Conservation (phyloP, 1,140 invertebrate genomes). For the Drosophila willistoni region DNA sequence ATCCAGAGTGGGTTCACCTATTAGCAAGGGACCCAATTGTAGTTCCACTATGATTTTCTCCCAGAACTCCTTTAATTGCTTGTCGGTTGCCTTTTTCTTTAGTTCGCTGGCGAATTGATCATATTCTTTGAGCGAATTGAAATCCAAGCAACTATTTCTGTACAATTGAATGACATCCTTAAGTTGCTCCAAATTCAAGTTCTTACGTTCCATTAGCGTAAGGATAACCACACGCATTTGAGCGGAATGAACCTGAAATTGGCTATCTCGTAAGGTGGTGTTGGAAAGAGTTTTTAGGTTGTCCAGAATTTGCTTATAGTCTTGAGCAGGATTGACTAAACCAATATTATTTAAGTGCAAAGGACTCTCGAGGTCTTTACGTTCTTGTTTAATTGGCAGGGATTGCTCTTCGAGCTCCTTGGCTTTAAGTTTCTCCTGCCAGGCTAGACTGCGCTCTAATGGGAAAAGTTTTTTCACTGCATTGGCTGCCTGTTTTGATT, state of each 20-base stretch:
- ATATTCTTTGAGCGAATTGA: conserved; percentile 64
- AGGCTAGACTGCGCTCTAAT: conserved; percentile 56
- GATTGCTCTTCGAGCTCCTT: conserved; percentile 43
- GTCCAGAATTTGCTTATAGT: conserved; percentile 56
- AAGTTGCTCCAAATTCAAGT: conserved; percentile 45
- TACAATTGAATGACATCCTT: conserved; percentile 53
- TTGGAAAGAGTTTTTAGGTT: conserved; percentile 44
- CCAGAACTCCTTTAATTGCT: conserved; percentile 58
- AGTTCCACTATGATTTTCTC: conserved; percentile 50
- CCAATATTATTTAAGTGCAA: conserved; percentile 51
- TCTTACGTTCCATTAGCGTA: conserved; percentile 56
- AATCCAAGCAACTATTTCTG: conserved; percentile 58
- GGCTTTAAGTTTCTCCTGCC: conserved; percentile 63
- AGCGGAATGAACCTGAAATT: conserved; percentile 52
- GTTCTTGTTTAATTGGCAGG: conserved; percentile 41
- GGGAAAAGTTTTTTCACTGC: conserved; percentile 68
- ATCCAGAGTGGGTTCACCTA: conserved; percentile 62
- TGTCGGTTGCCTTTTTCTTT: conserved; percentile 36
- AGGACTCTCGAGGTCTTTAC: conserved; percentile 9
- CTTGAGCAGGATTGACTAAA: conserved; percentile 43
- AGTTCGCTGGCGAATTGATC: conserved; percentile 64
- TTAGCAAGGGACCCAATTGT: conserved; percentile 60
- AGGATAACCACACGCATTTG: conserved; percentile 70
- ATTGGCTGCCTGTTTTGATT: conserved; percentile 60
- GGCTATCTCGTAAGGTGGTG: conserved; percentile 55